A percentile compares a stretch with the other conserved stretches of the same genome.
phyloP scores from a whole-genome alignment of 2,797 vertebrate genomes.

The Pangasius mekongensis region DNA sequence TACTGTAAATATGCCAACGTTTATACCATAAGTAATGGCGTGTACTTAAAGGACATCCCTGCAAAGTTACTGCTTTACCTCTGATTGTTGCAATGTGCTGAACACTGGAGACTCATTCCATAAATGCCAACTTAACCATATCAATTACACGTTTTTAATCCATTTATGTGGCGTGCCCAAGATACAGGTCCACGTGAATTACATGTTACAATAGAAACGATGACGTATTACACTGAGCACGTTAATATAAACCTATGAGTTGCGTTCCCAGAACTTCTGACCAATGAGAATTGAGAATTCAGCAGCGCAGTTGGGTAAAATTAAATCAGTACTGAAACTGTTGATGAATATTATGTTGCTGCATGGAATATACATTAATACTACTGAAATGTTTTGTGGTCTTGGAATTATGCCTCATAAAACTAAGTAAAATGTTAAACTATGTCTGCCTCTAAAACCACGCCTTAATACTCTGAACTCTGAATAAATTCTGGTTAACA shows the following conservation, averaged over 20 bases:
- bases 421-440: background rate
- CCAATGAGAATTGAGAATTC: background rate
- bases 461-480: background rate
- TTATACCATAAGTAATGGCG: background rate
- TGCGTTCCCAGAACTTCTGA: background rate
- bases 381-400: background rate
- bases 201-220: background rate
- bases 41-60: background rate
- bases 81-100: background rate
- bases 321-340: background rate
- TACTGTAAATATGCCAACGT: background rate
- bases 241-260: background rate
- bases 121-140: background rate
- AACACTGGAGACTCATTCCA: background rate
- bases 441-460: background rate
- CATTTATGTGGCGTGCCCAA: background rate
- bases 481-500: background rate
- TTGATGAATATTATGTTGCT: background rate
- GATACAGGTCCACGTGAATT: background rate
- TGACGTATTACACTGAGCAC: background rate
- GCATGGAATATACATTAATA: background rate
- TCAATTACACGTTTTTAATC: background rate
- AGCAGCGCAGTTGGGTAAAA: background rate
- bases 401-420: background rate
- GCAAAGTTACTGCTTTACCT: background rate